Evolutionary conservation across 2,797 vertebrate species (phyloP).

Genomic region (Ceryle rudis): DNA sequence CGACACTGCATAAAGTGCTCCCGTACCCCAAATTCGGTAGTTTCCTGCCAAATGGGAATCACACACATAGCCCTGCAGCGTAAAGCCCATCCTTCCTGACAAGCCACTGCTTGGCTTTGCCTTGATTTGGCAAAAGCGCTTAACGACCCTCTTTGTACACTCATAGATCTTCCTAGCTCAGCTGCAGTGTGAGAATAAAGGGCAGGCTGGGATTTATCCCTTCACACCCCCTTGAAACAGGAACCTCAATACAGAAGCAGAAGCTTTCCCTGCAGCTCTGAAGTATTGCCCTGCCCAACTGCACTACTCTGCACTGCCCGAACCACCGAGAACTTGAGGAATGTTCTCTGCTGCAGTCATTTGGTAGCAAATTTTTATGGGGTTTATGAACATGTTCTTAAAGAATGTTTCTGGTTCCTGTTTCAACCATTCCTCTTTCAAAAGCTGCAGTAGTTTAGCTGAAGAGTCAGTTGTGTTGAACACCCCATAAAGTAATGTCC

Average conservation of each 20-base stretch:
- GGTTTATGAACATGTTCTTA: neutral
- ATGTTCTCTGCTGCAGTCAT: neutral
- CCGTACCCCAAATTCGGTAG: neutral
- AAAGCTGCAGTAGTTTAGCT: neutral
- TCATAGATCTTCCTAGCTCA: neutral
- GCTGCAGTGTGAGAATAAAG: neutral
- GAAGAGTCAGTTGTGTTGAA: neutral
- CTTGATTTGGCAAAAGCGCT: neutral
- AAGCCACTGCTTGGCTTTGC: neutral
- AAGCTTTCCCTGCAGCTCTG: neutral
- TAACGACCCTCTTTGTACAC: neutral
- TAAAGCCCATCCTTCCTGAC: neutral
- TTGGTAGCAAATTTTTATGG: neutral
- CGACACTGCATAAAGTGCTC: fast-evolving
- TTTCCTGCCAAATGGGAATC: neutral
- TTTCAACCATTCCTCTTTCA: neutral
- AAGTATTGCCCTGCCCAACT: neutral
- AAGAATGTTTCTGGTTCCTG: neutral
- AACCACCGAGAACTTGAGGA: neutral
- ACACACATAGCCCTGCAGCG: fast-evolving
- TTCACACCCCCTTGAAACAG: neutral
- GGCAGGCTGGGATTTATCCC: neutral
- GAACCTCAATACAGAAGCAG: fast-evolving
- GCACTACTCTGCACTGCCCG: too few relatives aligned
- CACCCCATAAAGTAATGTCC: neutral